Percentiles rank a stretch among this genome's conserved stretches.
Evolutionary conservation across 2,113 vertebrate species (phyloP).

Genomic region (Nestor notabilis): DNA sequence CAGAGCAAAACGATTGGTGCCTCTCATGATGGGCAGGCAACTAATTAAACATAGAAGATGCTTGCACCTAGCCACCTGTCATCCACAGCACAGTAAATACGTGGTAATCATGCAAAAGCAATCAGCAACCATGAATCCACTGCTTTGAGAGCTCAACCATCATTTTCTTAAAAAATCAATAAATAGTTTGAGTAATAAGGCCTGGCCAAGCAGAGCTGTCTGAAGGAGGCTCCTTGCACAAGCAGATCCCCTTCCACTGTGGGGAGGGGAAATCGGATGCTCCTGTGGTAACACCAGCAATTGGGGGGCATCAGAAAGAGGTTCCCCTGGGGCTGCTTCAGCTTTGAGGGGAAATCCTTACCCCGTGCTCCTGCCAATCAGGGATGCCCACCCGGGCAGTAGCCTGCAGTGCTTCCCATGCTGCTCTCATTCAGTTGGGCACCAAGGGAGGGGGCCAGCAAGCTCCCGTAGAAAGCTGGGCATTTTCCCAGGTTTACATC

Average conservation of each 20-base stretch:
- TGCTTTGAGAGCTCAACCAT: neutral
- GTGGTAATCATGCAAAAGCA: neutral
- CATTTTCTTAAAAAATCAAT: neutral
- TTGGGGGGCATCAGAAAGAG: neutral
- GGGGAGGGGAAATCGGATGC: neutral
- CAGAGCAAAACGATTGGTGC: neutral
- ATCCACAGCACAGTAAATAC: neutral
- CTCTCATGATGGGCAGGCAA: neutral
- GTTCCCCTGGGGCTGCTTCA: neutral
- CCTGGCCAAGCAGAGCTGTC: neutral
- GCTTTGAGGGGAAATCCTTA: neutral
- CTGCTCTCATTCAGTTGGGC: rapidly evolving
- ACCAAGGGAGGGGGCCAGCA: neutral
- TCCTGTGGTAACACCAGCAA: neutral
- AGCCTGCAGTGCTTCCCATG: neutral
- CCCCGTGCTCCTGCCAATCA: neutral
- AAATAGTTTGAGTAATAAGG: neutral
- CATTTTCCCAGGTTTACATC: neutral
- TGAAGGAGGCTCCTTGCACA: neutral
- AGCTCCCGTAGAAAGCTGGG: neutral
- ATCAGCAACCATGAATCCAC: neutral
- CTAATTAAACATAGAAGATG: neutral
- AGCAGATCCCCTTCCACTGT: neutral
- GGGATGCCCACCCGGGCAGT: neutral
- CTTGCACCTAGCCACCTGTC: neutral